Conservation (phyloP, 2,888 invertebrate species). For the Plusia festucae region DNA sequence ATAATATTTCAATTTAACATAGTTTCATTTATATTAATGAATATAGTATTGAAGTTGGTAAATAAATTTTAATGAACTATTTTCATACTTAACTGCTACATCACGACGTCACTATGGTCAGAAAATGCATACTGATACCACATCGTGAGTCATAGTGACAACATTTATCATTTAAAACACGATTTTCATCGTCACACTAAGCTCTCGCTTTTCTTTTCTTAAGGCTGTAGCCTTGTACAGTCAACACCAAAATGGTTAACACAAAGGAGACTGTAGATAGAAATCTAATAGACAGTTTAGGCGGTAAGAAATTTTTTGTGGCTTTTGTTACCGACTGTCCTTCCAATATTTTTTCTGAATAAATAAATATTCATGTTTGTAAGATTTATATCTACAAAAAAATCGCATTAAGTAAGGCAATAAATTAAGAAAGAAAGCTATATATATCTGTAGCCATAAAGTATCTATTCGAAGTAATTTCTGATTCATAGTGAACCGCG, state of each 20-base stretch:
- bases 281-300: not conserved
- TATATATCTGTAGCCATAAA: not conserved
- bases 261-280: too few species aligned
- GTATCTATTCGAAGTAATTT: not conserved
- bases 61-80: too few species aligned
- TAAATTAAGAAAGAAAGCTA: not conserved
- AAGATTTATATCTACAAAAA: not conserved
- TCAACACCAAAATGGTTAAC: not conserved
- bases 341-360: not conserved
- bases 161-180: not conserved
- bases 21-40: too few species aligned
- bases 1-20: too few species aligned
- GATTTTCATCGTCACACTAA: not conserved
- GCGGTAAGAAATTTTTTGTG: not conserved
- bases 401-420: not conserved
- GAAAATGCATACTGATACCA: not conserved
- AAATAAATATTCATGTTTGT: conserved; percentile 3
- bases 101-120: not conserved
- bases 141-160: not conserved
- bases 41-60: too few species aligned
- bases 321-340: not conserved
- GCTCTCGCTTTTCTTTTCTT: not conserved
- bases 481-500: not conserved
- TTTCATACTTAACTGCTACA: not conserved
- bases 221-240: not conserved